Evolutionary conservation across 2,888 invertebrate genomes (phyloP).

Genomic region (Zaprionus bogoriensis): DNA sequence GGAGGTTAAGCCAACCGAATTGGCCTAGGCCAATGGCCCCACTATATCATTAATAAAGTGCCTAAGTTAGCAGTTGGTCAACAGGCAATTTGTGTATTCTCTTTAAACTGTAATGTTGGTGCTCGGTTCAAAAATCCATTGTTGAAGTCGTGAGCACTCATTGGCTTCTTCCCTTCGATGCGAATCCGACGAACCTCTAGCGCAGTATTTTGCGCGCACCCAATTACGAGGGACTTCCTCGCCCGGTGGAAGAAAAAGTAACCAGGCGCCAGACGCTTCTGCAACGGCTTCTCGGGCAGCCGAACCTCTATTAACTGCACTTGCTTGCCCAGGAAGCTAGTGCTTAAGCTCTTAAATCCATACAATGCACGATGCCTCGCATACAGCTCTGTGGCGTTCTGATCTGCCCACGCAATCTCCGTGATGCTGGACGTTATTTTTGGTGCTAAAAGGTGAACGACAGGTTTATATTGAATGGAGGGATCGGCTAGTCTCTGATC

Average conservation of each 20-base stretch:
- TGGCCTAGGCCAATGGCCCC: slow-evolving; percentile 85
- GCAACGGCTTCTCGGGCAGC: slow-evolving; percentile 22
- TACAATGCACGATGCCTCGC: slow-evolving; percentile 88
- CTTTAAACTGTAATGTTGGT: slow-evolving; percentile 34
- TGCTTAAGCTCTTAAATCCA: slow-evolving; percentile 86
- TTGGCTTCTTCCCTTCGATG: slow-evolving; percentile 87
- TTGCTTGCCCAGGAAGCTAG: slow-evolving; percentile 85
- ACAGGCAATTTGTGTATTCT: slow-evolving; percentile 55
- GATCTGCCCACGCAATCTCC: slow-evolving; percentile 86
- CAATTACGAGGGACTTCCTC: slow-evolving; percentile 85
- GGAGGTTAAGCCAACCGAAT: slow-evolving; percentile 89
- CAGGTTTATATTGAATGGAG: neutral
- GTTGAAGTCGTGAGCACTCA: slow-evolving; percentile 91
- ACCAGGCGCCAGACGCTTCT: slow-evolving; percentile 83
- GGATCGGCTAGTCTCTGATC: neutral
- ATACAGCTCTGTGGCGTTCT: slow-evolving; percentile 87
- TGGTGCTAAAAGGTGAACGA: slow-evolving; percentile 90
- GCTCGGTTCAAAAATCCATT: slow-evolving; percentile 89
- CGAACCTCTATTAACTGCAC: slow-evolving; percentile 87
- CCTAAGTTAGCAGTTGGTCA: slow-evolving; percentile 24
- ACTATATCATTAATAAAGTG: slow-evolving; percentile 34
- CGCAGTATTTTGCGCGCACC: slow-evolving; percentile 87
- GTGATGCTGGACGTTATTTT: slow-evolving; percentile 87
- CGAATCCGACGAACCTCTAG: slow-evolving; percentile 87
- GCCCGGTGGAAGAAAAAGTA: slow-evolving; percentile 85